phyloP scores from a whole-genome alignment of 2,113 vertebrate species.

The Siniperca chuatsi region DNA sequence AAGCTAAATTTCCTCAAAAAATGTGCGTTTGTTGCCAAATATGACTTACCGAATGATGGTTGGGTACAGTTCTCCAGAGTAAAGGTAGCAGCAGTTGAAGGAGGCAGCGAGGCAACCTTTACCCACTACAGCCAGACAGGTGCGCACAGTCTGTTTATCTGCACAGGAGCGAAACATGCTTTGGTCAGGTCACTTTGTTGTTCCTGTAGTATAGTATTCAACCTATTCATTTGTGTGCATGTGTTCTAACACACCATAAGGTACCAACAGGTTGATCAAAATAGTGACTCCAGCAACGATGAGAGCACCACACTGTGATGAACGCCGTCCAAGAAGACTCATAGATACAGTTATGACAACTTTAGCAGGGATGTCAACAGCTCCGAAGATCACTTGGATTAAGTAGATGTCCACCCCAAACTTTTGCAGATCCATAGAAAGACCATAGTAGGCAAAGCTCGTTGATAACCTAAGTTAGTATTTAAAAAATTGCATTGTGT shows the following conservation, averaged over 20 bases:
- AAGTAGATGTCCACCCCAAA: constrained; percentile 87
- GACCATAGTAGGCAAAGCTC: constrained; percentile 86
- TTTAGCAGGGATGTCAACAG: constrained; percentile 87
- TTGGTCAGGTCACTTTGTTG: not conserved
- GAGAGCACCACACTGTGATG: constrained; percentile 76
- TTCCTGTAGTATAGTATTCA: not conserved
- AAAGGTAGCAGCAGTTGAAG: constrained; percentile 90
- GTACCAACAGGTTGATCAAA: constrained; percentile 84
- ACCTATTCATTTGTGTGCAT: not conserved
- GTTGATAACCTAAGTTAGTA: constrained; percentile 79
- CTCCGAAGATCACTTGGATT: constrained; percentile 87
- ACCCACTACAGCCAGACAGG: constrained; percentile 88
- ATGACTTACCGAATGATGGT: constrained; percentile 81
- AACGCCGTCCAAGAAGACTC: constrained; percentile 79
- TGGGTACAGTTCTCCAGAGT: constrained; percentile 82
- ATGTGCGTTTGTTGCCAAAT: not conserved
- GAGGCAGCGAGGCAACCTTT: constrained; percentile 91
- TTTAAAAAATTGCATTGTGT: not conserved
- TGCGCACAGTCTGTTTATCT: constrained; percentile 86
- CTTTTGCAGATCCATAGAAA: constrained; percentile 87
- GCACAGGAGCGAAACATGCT: constrained; percentile 20
- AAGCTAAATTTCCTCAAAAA: not conserved
- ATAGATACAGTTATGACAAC: constrained; percentile 77
- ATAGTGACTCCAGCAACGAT: constrained; percentile 82
- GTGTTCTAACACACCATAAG: constrained; percentile 78